Evolutionary conservation across 1,140 invertebrate genomes (phyloP).

Genomic region (Aphis gossypii): DNA sequence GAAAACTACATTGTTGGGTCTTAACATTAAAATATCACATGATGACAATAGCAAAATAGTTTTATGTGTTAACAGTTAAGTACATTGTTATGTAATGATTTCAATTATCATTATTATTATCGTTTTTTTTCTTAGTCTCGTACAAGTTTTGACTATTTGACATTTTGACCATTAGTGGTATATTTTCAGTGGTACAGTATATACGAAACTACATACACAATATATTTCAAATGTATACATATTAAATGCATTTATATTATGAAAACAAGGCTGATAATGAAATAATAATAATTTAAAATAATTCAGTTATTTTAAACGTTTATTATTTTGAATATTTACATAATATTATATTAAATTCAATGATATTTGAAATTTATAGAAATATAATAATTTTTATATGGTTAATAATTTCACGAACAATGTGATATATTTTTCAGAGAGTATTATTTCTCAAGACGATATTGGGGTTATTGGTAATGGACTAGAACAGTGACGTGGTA

Average conservation of each 20-base stretch:
- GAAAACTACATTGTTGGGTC: not conserved
- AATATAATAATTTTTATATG: not conserved
- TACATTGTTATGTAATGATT: slow-evolving; percentile 1
- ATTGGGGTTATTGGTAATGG: not conserved
- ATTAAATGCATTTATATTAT: not conserved
- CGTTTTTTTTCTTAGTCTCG: not conserved
- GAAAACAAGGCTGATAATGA: not conserved
- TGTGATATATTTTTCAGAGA: no score
- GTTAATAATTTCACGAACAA: not conserved
- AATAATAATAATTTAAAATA: not conserved
- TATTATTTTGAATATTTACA: not conserved
- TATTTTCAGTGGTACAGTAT: not conserved
- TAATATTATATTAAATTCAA: not conserved
- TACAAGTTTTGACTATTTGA: not conserved
- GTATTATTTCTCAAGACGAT: no score
- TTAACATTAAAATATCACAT: not conserved
- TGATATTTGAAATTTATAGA: not conserved
- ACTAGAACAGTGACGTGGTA: not conserved
- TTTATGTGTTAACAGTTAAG: not conserved
- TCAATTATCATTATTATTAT: not conserved
- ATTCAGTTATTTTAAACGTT: not conserved
- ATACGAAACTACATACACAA: not conserved
- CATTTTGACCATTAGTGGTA: not conserved
- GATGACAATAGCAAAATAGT: not conserved
- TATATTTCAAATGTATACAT: not conserved